Evolutionary conservation across 2,113 vertebrate genomes (phyloP).

Genomic region (Sinocyclocheilus maitianheensis): DNA sequence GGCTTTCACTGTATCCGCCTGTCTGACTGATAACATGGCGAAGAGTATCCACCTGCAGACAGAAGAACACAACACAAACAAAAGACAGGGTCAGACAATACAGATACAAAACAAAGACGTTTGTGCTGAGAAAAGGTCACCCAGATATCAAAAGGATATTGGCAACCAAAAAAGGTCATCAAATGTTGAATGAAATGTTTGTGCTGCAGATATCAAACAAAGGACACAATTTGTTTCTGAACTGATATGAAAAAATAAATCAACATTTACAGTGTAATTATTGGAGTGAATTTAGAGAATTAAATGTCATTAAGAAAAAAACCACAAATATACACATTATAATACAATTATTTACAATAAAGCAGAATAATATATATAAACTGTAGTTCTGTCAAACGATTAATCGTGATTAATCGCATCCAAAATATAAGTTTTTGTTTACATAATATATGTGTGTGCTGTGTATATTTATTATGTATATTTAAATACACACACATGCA

Average conservation of each 20-base stretch:
- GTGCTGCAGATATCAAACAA: conserved; percentile 63
- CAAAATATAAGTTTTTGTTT: no score
- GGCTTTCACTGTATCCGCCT: conserved; percentile 99
- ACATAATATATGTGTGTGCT: no score
- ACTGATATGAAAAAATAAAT: conserved; percentile 9
- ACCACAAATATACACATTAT: neutral
- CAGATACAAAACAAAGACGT: conserved; percentile 68
- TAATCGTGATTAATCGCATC: no score
- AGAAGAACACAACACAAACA: conserved; percentile 62
- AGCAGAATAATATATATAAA: no score
- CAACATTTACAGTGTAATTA: neutral
- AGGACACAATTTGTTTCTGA: conserved; percentile 33
- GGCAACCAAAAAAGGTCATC: conserved; percentile 74
- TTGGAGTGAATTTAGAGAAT: neutral
- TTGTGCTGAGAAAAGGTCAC: conserved; percentile 74
- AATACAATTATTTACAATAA: neutral
- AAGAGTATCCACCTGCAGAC: conserved; percentile 99
- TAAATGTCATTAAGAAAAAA: neutral
- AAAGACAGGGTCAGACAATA: conserved; percentile 70
- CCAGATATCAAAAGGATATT: conserved; percentile 73
- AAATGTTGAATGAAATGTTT: conserved; percentile 62
- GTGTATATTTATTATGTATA: no score
- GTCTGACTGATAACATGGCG: conserved; percentile 99
- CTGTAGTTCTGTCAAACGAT: no score
- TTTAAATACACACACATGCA: no score